Conservation (phyloP, 30 jellyfish, hydroid and myxozoan species). For the Hydra vulgaris region DNA sequence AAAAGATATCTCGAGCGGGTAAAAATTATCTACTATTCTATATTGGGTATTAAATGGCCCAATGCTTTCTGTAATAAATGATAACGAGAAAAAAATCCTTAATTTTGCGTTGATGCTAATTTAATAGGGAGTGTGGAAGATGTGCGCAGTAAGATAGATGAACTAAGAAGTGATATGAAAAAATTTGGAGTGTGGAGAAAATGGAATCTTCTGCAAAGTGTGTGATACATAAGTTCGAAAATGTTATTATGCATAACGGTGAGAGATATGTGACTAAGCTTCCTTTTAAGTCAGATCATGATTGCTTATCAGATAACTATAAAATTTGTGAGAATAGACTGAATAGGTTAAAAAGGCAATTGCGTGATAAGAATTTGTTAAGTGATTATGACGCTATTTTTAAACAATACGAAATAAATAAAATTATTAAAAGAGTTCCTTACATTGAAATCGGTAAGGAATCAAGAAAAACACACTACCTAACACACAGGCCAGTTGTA, state of each 20-base stretch:
- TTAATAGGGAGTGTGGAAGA: neutral
- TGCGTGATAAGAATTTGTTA: neutral
- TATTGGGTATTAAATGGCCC: neutral
- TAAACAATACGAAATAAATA: neutral
- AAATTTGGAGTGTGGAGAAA: neutral
- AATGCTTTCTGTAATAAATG: too few relatives aligned
- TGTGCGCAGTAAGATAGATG: neutral
- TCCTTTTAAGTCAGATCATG: neutral
- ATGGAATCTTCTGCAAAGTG: neutral
- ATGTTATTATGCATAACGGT: neutral
- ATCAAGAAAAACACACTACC: too few relatives aligned
- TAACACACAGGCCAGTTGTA: too few relatives aligned
- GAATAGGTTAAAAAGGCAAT: neutral
- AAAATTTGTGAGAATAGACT: slow-evolving; percentile 14
- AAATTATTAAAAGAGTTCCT: neutral
- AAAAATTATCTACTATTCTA: neutral
- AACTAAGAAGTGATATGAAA: neutral
- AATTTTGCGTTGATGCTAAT: neutral
- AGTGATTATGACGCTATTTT: neutral
- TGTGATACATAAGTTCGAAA: neutral
- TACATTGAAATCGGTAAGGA: neutral
- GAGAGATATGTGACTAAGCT: neutral
- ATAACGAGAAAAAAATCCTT: neutral
- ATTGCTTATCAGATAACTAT: neutral
- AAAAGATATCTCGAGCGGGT: neutral